phyloP scores from a whole-genome alignment of 92 coral and sea anemone genomes.

The Porites divaricata region DNA sequence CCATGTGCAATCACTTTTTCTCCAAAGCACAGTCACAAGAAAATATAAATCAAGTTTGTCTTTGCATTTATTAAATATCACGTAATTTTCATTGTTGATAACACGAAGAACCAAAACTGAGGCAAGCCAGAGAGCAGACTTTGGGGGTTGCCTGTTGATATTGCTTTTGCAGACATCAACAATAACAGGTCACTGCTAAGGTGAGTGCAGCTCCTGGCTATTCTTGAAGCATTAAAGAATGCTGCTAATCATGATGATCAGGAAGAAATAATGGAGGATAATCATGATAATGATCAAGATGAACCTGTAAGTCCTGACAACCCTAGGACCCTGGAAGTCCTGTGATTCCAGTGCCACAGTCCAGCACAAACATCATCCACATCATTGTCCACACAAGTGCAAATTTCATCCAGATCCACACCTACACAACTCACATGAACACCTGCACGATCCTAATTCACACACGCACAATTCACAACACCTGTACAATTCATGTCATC shows the following conservation, averaged over 20 bases:
- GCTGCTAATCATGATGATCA: neutral
- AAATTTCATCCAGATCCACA: neutral
- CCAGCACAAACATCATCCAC: neutral
- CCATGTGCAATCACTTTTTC: no score
- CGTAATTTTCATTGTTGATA: neutral
- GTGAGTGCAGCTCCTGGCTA: conserved; percentile 1
- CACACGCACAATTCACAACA: no score
- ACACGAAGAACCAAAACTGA: conserved; percentile 1
- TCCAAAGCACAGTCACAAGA: no score
- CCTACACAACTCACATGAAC: neutral
- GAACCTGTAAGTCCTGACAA: no score
- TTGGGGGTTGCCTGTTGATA: conserved; percentile 16
- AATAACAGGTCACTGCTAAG: neutral
- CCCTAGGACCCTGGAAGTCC: neutral
- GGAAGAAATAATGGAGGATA: neutral
- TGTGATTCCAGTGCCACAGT: neutral
- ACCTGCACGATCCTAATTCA: neutral
- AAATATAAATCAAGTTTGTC: neutral
- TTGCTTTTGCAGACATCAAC: conserved; percentile 1
- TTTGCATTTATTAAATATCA: neutral
- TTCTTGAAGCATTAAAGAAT: conserved; percentile 1
- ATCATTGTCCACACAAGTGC: neutral
- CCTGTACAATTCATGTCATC: no score
- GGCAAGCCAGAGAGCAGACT: conserved; percentile 4
- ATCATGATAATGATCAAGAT: neutral